Percentiles rank a stretch among this genome's conserved stretches.
These are phyloP conservation scores for Microcebus jonahi DNA, from an alignment of 2,113 vertebrate genomes.

Conservation along the genomic window DNA sequence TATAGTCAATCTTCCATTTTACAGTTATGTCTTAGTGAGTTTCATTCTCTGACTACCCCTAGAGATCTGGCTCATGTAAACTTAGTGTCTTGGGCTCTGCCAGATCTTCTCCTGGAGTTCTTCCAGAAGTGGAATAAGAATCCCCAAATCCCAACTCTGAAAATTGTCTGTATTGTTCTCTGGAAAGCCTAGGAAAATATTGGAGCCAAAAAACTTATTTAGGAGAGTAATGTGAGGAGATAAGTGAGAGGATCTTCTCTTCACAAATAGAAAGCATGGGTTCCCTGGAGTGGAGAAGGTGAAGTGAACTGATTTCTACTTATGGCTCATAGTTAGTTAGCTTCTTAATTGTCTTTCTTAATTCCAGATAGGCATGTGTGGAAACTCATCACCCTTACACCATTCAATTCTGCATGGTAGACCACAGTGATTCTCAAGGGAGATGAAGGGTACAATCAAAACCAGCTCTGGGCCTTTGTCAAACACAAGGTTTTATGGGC, in stretches of 20 bases:
- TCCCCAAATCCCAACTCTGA: constrained; percentile 42
- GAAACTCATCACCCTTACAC: neutral
- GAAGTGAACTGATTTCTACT: neutral
- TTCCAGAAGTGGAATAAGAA: constrained; percentile 41
- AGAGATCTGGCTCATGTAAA: neutral
- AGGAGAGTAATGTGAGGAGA: neutral
- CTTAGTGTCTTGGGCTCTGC: neutral
- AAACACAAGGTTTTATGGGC: neutral
- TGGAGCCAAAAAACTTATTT: neutral
- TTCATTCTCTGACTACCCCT: neutral
- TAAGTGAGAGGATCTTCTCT: constrained; percentile 7
- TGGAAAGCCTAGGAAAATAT: constrained; percentile 20
- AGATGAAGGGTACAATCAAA: neutral
- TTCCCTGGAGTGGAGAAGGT: neutral
- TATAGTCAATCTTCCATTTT: neutral
- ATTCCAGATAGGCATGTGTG: neutral
- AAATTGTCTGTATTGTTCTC: constrained; percentile 35
- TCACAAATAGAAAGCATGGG: neutral
- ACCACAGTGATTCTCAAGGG: neutral
- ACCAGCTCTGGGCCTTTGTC: neutral
- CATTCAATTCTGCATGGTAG: neutral
- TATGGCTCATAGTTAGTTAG: neutral
- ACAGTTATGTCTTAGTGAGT: neutral
- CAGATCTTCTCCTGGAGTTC: neutral
- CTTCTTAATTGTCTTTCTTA: neutral